Percentiles rank a stretch among this genome's conserved stretches.
Conservation (phyloP, 64 coral and sea anemone genomes). For the Pocillopora damicornis region DNA sequence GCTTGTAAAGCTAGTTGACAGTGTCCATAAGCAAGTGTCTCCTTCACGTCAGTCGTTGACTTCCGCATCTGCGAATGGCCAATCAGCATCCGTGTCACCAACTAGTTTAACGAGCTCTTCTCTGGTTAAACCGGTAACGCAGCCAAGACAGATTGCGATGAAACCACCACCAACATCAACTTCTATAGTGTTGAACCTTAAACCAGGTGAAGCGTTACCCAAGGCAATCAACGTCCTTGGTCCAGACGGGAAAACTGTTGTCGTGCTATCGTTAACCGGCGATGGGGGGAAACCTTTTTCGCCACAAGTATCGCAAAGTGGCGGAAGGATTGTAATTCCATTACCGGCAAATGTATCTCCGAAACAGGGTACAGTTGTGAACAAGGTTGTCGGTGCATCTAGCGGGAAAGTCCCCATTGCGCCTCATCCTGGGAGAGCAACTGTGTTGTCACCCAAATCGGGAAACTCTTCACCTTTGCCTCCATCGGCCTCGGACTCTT, state of each 20-base stretch:
- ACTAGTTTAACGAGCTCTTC: background rate
- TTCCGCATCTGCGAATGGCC: background rate
- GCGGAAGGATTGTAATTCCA: conserved; percentile 25
- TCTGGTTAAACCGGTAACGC: background rate
- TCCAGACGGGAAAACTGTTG: conserved; percentile 24
- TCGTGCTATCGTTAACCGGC: background rate
- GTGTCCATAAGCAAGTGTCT: background rate
- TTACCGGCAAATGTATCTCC: background rate
- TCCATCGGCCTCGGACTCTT: background rate
- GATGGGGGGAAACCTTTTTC: conserved; percentile 26
- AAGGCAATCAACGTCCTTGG: conserved; percentile 25
- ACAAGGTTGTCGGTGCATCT: background rate
- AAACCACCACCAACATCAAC: background rate
- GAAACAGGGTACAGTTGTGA: background rate
- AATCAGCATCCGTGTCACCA: background rate
- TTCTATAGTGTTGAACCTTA: conserved; percentile 25
- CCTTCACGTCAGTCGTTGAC: background rate
- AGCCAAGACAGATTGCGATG: conserved; percentile 31
- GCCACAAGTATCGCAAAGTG: background rate
- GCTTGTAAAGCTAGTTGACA: conserved; percentile 9
- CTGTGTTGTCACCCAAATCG: background rate
- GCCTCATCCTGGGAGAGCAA: conserved; percentile 1
- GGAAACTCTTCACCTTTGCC: background rate
- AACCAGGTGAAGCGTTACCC: conserved; percentile 15
- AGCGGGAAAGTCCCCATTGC: conserved; percentile 19